These are phyloP conservation scores for Bombus pascuorum DNA, from an alignment of 1,140 invertebrate species.

Conservation along the genomic window DNA sequence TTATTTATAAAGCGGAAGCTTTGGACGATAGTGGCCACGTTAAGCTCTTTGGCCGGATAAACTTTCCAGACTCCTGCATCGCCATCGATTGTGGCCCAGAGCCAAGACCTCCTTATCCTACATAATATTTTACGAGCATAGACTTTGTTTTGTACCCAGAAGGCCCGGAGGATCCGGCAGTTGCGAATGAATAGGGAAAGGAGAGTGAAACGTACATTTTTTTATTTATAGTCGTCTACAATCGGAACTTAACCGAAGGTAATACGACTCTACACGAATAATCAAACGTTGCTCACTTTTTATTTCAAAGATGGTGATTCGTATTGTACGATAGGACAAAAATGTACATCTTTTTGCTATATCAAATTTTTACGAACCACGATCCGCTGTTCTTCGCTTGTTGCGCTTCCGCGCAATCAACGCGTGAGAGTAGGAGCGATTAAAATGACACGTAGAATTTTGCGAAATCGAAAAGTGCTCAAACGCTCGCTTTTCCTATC, in stretches of 20 bases:
- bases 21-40: constrained; percentile 38
- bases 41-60: constrained; percentile 66
- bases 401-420: neutral
- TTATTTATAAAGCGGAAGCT: constrained; percentile 68
- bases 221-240: neutral
- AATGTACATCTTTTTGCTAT: neutral
- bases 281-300: neutral
- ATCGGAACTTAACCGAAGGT: neutral
- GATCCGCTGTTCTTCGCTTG: neutral
- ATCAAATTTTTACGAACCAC: accelerated
- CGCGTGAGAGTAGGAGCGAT: neutral
- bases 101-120: constrained; percentile 67
- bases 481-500: neutral
- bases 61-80: constrained; percentile 68
- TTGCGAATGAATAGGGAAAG: constrained; percentile 12
- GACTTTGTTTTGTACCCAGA: constrained; percentile 52
- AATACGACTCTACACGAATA: neutral
- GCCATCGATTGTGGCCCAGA: constrained; percentile 65
- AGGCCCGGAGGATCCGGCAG: neutral
- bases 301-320: neutral
- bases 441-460: neutral
- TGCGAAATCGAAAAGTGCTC: neutral
- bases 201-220: constrained; percentile 25
- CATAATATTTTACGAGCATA: constrained; percentile 68
- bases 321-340: neutral